A percentile compares a stretch with the other conserved stretches of the same genome.
phyloP scores from a whole-genome alignment of 1,140 invertebrate genomes.

The Drosophila micromelanica region DNA sequence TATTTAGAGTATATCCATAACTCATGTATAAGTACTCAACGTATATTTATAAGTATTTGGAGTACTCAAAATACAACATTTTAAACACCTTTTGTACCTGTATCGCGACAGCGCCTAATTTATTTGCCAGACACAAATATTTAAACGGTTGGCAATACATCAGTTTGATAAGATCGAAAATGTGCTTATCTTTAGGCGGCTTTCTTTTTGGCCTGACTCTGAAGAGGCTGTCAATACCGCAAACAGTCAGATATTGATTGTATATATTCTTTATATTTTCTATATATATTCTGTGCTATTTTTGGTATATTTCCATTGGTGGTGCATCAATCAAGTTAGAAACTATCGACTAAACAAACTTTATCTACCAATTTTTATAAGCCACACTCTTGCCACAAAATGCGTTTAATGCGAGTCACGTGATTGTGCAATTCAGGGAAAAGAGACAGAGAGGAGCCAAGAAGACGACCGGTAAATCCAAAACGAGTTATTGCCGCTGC shows the following conservation, averaged over 20 bases:
- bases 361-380: not conserved
- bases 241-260: slow-evolving; percentile 6
- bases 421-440: slow-evolving; percentile 52
- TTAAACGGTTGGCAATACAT: slow-evolving; percentile 8
- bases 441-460: not conserved
- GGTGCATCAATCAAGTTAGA: slow-evolving; percentile 21
- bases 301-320: slow-evolving; percentile 13
- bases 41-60: not conserved
- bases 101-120: slow-evolving; percentile 4
- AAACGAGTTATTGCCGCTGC: not conserved
- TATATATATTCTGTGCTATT: slow-evolving; percentile 34
- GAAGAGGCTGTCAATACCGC: slow-evolving; percentile 1
- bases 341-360: slow-evolving; percentile 44
- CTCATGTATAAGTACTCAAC: too few species aligned
- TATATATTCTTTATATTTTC: slow-evolving; percentile 1
- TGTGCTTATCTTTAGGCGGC: not conserved
- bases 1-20: not conserved
- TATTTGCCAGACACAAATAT: slow-evolving; percentile 8
- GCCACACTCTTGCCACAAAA: not conserved
- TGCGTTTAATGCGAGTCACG: slow-evolving; percentile 67
- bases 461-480: not conserved
- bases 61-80: not conserved
- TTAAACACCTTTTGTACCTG: not conserved
- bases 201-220: slow-evolving; percentile 4
- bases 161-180: slow-evolving; percentile 13